Conservation (phyloP, 2,797 vertebrate genomes). For the Sphaeramia orbicularis region DNA sequence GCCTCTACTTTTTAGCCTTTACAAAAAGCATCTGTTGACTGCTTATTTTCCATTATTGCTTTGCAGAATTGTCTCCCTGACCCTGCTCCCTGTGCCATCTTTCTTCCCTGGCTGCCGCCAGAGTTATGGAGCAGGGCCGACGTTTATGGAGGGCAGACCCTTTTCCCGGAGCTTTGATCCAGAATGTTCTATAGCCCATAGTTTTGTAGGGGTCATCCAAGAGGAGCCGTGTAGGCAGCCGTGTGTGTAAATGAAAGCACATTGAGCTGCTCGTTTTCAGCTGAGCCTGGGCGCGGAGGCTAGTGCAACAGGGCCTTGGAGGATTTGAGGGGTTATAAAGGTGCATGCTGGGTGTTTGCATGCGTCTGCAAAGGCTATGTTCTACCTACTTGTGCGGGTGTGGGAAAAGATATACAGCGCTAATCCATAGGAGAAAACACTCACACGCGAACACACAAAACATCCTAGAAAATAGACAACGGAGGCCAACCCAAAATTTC, state of each 20-base stretch:
- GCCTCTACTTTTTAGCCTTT: conserved; percentile 18
- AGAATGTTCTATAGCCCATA: conserved; percentile 66
- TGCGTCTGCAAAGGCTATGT: too few relatives aligned
- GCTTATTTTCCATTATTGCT: conserved; percentile 56
- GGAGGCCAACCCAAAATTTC: conserved; percentile 45
- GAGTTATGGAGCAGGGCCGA: conserved; percentile 73
- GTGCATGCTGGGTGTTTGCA: conserved; percentile 37
- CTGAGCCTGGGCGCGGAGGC: conserved; percentile 20
- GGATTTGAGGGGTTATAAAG: conserved; percentile 31
- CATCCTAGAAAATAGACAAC: conserved; percentile 39
- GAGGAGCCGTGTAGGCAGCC: conserved; percentile 72
- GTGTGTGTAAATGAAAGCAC: conserved; percentile 76
- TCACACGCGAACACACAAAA: conserved; percentile 7
- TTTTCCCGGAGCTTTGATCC: conserved; percentile 80
- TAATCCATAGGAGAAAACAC: conserved; percentile 19
- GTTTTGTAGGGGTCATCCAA: conserved; percentile 72
- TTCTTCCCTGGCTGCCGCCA: conserved; percentile 70
- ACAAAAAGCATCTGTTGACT: conserved; percentile 56
- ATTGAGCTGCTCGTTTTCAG: conserved; percentile 59
- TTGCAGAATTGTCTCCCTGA: conserved; percentile 61
- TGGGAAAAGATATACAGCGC: conserved; percentile 10
- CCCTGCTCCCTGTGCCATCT: conserved; percentile 67
- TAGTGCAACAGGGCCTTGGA: conserved; percentile 31
- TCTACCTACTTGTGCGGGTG: conserved; percentile 26
- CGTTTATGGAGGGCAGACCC: conserved; percentile 76